Conservation (phyloP, 2,888 invertebrate genomes). For the Lampropteryx suffumata region DNA sequence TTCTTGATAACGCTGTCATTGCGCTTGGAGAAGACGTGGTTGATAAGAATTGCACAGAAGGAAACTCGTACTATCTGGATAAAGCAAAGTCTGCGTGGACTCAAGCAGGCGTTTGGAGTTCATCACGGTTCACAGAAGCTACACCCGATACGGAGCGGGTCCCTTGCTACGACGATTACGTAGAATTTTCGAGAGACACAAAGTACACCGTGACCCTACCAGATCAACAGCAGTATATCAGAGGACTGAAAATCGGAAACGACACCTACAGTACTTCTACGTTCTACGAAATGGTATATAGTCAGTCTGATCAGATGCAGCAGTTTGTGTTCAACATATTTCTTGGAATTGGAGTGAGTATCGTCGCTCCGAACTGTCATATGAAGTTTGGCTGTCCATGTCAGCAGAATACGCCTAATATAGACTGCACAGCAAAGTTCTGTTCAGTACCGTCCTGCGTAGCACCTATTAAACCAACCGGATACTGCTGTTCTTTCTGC, state of each 20-base stretch:
- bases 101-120: constrained; percentile 71
- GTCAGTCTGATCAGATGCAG: constrained; percentile 36
- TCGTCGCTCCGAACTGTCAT: constrained; percentile 37
- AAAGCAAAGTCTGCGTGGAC: constrained; percentile 59
- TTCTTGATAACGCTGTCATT: constrained; percentile 55
- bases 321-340: constrained; percentile 50
- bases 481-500: constrained; percentile 71
- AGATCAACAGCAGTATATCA: constrained; percentile 46
- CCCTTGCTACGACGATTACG: constrained; percentile 73
- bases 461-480: constrained; percentile 61
- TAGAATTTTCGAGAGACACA: constrained; percentile 57
- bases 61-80: constrained; percentile 57
- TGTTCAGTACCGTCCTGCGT: constrained; percentile 60
- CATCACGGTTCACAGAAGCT: constrained; percentile 66
- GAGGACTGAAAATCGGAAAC: constrained; percentile 45
- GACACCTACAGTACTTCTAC: constrained; percentile 30
- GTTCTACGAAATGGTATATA: constrained; percentile 31
- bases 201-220: constrained; percentile 58
- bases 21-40: constrained; percentile 48
- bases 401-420: constrained; percentile 47
- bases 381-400: constrained; percentile 64
- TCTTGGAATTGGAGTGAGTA: constrained; percentile 40
- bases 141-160: constrained; percentile 75
- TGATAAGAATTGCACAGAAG: constrained; percentile 53
- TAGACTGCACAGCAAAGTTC: constrained; percentile 60